These are phyloP conservation scores for Oscheius sp. DNA, from an alignment of 2,888 invertebrate species.

Conservation along the genomic window DNA sequence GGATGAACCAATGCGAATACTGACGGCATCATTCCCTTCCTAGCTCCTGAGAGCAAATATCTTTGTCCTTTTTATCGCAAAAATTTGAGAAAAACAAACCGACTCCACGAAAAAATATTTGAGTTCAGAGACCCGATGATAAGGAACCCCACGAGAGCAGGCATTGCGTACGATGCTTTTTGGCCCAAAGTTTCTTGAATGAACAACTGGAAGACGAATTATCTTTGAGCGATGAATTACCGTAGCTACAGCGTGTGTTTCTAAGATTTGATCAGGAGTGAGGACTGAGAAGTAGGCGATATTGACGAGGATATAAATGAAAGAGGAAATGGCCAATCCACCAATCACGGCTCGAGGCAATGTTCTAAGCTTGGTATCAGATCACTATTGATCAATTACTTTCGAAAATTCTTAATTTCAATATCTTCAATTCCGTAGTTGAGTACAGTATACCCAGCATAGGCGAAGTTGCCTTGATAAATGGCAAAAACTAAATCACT, in stretches of 20 bases:
- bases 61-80: conserved; percentile 16
- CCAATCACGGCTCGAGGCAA: conserved; percentile 46
- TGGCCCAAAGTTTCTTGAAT: conserved; percentile 47
- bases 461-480: conserved; percentile 56
- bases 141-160: conserved; percentile 48
- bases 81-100: too few relatives aligned
- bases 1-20: conserved; percentile 47
- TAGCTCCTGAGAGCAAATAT: conserved; percentile 50
- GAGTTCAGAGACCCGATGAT: conserved; percentile 51
- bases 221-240: too few relatives aligned
- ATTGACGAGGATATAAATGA: conserved; percentile 49
- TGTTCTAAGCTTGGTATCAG: conserved; percentile 30
- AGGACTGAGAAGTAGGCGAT: conserved; percentile 50
- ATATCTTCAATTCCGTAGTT: conserved; percentile 56
- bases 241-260: too few relatives aligned
- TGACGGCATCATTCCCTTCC: conserved; percentile 53
- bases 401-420: conserved; percentile 43
- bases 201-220: conserved; percentile 51
- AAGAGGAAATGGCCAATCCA: conserved; percentile 42
- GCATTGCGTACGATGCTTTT: conserved; percentile 42
- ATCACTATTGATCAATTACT: conserved; percentile 23
- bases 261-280: conserved; percentile 48
- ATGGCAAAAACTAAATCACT: conserved; percentile 47
- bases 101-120: conserved; percentile 51
- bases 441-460: conserved; percentile 50